Evolutionary conservation across 2,888 invertebrate genomes (phyloP), one percentile per base, ranked within the genome.

Genomic region (Molorchus minor): DNA sequence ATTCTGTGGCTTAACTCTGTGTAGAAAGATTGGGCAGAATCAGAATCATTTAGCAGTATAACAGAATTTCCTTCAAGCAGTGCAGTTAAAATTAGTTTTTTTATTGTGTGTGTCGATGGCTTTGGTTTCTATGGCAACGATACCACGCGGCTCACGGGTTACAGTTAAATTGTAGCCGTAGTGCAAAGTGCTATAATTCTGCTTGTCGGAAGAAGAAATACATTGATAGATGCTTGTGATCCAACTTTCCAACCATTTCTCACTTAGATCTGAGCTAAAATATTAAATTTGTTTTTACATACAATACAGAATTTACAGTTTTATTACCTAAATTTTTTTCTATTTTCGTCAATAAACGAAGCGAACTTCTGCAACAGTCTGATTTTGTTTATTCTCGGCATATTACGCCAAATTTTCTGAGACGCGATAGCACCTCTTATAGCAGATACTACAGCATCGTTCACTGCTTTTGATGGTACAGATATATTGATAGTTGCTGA

Each of bases 391-490:
- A 70, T 57, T 10, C 44, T 56, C 8, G 70, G 29, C 5, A 65
- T 47, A 64, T 71, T 75, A 16, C 53, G 64, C 77, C 78, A 84
- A 72, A 75, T 76, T 29, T 77, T 73, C 30, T 80, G 80, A 10
- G 82, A 82, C 66, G 80, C 81, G 59, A 79, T 80, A 2, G 84
- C 83, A n/a, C 77, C 77, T 61, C 80, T 82, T 1, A 85, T 81
- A 25, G 82, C 82, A 72, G 81, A 82, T 45, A 81, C 73, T 10
- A 83, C 73, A 69, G 82, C 82, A n/a, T 55, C 44, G 51, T 49
- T 56, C 16, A 58, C 38, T 36, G 56, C 54, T 25, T 21, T 38
- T 1, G 47, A 29, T 15, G 45, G 1, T 3, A 25, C 8, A 5
- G 36, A 25, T 1, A 20, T 8, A 51, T 3, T 30, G 12, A 3